These are phyloP conservation scores for Ormyrus labotus DNA, from an alignment of 2,888 invertebrate genomes.

Conservation along the genomic window DNA sequence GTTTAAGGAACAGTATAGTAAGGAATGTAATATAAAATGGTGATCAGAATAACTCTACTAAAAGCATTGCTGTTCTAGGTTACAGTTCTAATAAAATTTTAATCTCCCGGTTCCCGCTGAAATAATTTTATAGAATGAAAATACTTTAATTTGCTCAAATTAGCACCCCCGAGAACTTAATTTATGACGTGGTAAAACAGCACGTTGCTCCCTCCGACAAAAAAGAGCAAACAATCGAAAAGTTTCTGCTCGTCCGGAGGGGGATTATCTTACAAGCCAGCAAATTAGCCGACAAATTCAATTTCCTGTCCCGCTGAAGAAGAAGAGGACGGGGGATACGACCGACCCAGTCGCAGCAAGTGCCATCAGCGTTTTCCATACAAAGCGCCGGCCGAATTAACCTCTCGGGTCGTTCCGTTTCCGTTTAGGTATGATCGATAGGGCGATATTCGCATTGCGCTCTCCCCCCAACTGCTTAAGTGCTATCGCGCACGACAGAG, in stretches of 20 bases:
- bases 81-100: too few species aligned
- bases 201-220: background rate
- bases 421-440: constrained; percentile 49
- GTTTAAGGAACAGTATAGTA: too few species aligned
- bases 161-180: background rate
- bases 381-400: constrained; percentile 44
- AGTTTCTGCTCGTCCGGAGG: background rate
- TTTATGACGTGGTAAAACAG: background rate
- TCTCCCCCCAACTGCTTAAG: constrained; percentile 31
- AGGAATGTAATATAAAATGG: too few species aligned
- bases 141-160: background rate
- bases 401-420: constrained; percentile 14
- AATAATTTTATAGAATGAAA: too few species aligned
- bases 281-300: constrained; percentile 53
- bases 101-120: too few species aligned
- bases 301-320: constrained; percentile 30
- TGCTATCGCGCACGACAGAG: constrained; percentile 25
- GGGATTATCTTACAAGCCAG: constrained; percentile 41
- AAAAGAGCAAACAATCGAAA: constrained; percentile 1
- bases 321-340: background rate
- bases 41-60: too few species aligned
- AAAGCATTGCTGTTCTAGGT: too few species aligned
- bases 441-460: constrained; percentile 33
- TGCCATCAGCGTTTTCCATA: constrained; percentile 51
- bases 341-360: background rate